These are phyloP conservation scores for Anisognathus igniventris DNA, from an alignment of 2,797 vertebrate species.

Conservation along the genomic window DNA sequence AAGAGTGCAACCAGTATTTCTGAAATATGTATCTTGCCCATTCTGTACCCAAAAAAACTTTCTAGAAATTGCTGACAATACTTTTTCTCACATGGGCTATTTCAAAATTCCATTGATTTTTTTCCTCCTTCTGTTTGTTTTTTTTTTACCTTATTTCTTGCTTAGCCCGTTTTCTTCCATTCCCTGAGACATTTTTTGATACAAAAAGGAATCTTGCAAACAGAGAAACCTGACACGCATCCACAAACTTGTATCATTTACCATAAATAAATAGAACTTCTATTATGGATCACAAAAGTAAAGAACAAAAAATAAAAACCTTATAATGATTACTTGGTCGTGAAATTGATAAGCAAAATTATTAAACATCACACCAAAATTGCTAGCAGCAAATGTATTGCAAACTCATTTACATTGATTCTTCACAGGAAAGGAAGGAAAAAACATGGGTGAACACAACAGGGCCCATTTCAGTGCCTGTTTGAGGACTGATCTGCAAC, in stretches of 20 bases:
- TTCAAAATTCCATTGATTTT: background rate
- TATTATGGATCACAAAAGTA: background rate
- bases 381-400: background rate
- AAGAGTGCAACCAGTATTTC: background rate
- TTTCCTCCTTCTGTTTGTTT: background rate
- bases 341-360: background rate
- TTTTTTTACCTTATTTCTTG: background rate
- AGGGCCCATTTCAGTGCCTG: background rate
- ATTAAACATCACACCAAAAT: background rate
- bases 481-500: background rate
- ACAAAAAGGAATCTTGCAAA: background rate
- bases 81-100: background rate
- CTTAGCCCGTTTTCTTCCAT: background rate
- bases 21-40: background rate
- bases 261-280: background rate
- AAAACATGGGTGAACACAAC: rapidly evolving
- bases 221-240: background rate
- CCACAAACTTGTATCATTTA: background rate
- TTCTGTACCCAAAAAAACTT: background rate
- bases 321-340: background rate
- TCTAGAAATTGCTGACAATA: background rate
- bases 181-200: background rate
- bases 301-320: background rate
- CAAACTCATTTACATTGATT: background rate
- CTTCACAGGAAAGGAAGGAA: background rate